phyloP scores from a whole-genome alignment of 2,797 vertebrate species.

The Pseudochirops cupreus region DNA sequence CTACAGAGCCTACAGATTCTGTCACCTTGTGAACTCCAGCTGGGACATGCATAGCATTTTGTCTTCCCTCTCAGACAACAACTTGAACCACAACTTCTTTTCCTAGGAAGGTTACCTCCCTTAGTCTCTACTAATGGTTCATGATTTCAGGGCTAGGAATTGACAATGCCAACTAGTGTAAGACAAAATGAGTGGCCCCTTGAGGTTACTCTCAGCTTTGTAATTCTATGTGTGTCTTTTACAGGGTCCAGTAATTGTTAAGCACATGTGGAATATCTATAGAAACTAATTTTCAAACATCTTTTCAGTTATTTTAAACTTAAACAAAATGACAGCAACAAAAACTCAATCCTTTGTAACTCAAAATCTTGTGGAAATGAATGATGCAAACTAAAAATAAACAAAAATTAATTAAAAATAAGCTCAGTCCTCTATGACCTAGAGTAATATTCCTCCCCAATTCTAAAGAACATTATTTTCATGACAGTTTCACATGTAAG shows the following conservation, averaged over 20 bases:
- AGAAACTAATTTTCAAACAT: constrained; percentile 38
- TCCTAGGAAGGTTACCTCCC: background rate
- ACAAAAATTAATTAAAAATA: background rate
- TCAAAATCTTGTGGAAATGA: too few species aligned
- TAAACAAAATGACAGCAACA: background rate
- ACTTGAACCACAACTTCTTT: background rate
- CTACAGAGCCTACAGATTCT: background rate
- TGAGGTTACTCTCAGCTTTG: background rate
- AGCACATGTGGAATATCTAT: background rate
- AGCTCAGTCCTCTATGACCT: background rate
- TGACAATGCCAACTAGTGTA: background rate
- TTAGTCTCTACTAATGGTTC: background rate
- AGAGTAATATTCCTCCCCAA: constrained; percentile 43
- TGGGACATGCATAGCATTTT: background rate
- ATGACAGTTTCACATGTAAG: constrained; percentile 51
- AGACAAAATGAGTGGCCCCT: too few species aligned
- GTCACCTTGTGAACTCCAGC: background rate
- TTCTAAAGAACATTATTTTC: constrained; percentile 71
- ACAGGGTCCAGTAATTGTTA: background rate
- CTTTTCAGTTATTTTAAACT: constrained; percentile 51
- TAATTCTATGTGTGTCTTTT: background rate
- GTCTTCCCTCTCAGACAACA: background rate
- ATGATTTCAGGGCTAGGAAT: background rate
- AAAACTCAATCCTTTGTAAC: background rate
- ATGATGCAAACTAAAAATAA: too few species aligned